Conservation (phyloP, 2,113 vertebrate species). For the Scophthalmus maximus region DNA sequence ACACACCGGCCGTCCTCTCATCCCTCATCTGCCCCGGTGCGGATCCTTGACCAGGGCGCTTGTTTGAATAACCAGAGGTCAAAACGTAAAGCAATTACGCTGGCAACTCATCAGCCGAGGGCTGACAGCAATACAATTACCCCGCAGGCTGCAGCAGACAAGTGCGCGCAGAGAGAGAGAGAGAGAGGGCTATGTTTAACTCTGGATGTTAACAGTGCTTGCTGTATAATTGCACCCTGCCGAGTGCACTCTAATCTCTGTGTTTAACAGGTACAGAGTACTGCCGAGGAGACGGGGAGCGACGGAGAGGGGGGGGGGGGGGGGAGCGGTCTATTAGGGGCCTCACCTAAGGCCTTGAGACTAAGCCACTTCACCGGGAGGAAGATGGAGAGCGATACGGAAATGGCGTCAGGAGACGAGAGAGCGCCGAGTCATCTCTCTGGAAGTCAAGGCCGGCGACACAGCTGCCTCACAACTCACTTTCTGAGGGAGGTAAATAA, state of each 20-base stretch:
- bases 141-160: conserved; percentile 58
- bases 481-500: conserved; percentile 53
- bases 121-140: conserved; percentile 80
- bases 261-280: conserved; percentile 70
- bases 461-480: conserved; percentile 39
- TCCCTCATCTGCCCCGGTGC: conserved; percentile 61
- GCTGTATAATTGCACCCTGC: conserved; percentile 66
- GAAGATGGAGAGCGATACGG: conserved; percentile 44
- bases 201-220: conserved; percentile 52
- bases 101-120: conserved; percentile 75
- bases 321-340: conserved; percentile 58
- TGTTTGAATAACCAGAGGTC: conserved; percentile 78
- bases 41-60: conserved; percentile 73
- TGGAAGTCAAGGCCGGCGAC: conserved; percentile 51
- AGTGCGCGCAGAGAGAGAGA: conserved; percentile 41
- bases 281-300: conserved; percentile 27
- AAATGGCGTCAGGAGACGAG: conserved; percentile 48
- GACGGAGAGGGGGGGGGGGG: conserved; percentile 2
- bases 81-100: conserved; percentile 78
- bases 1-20: conserved; percentile 33
- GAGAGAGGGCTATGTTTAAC: conserved; percentile 61
- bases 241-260: conserved; percentile 73
- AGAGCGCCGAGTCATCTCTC: conserved; percentile 35
- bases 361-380: conserved; percentile 34
- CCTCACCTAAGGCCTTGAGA: conserved; percentile 63